Evolutionary conservation across 2,888 invertebrate species (phyloP).

Genomic region (Catocala nupta): DNA sequence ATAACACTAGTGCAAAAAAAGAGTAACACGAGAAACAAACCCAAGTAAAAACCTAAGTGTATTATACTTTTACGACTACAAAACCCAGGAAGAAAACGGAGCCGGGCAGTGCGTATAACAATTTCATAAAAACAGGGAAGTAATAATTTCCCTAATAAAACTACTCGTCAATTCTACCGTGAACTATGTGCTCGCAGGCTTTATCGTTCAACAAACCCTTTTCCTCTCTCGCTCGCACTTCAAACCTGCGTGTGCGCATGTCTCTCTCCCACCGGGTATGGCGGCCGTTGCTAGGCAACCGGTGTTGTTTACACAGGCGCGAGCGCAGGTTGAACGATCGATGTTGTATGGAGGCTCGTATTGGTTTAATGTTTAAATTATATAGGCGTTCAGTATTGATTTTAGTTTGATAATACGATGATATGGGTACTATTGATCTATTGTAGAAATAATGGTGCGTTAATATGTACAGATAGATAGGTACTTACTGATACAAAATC

Average conservation of each 20-base stretch:
- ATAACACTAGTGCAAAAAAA: too few species aligned
- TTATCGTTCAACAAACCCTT: conserved; percentile 75
- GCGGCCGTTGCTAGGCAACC: conserved; percentile 62
- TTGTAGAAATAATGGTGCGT: too few species aligned
- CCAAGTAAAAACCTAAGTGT: conserved; percentile 37
- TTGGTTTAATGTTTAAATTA: conserved; percentile 49
- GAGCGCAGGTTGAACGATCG: conserved; percentile 61
- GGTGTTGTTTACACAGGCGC: conserved; percentile 63
- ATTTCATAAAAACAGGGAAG: conserved; percentile 59
- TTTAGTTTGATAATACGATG: conserved; percentile 8
- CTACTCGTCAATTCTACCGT: conserved; percentile 64
- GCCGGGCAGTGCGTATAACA: conserved; percentile 53
- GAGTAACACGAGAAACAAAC: conserved; percentile 8
- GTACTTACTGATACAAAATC: too few species aligned
- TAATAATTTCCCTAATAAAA: conserved; percentile 76
- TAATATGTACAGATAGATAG: too few species aligned
- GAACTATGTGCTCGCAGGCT: conserved; percentile 66
- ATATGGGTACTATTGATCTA: not conserved
- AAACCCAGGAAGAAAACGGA: conserved; percentile 55
- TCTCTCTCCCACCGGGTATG: conserved; percentile 41
- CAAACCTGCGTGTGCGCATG: conserved; percentile 11
- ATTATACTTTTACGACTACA: conserved; percentile 41
- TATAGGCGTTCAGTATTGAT: conserved; percentile 31
- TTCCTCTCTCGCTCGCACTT: conserved; percentile 45
- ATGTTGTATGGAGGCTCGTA: conserved; percentile 51